Evolutionary conservation across 37 sponge, comb jelly and placozoan species (phyloP).

Genomic region (Beroe forskalii): DNA sequence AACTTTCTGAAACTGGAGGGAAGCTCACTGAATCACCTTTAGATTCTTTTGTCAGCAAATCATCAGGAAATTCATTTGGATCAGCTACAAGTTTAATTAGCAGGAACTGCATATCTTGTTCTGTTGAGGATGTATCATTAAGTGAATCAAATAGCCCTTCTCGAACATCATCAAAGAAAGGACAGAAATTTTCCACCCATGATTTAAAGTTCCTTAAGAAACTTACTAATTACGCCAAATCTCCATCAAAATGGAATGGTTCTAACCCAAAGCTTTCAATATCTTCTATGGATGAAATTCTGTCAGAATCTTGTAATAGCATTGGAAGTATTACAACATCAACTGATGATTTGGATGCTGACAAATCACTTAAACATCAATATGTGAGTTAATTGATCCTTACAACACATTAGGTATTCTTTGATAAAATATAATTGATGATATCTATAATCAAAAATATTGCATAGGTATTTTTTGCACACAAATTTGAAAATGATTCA

Average conservation of each 20-base stretch:
- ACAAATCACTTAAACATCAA: background rate
- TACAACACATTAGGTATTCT: too few relatives aligned
- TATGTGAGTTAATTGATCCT: constrained; percentile 17
- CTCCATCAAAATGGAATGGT: constrained; percentile 4
- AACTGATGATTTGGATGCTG: constrained; percentile 19
- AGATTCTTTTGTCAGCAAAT: constrained; percentile 19
- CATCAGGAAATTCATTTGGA: background rate
- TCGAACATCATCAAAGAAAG: background rate
- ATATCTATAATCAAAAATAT: too few relatives aligned
- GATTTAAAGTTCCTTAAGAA: constrained; percentile 1
- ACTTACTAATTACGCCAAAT: background rate
- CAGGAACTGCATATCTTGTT: background rate
- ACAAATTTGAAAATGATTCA: too few relatives aligned
- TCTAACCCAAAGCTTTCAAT: constrained; percentile 38
- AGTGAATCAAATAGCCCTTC: background rate
- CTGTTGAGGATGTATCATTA: background rate
- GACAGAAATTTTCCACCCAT: constrained; percentile 3
- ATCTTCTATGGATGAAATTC: constrained; percentile 29
- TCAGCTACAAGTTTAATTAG: background rate
- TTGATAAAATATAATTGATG: too few relatives aligned
- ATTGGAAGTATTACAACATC: background rate
- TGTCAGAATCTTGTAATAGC: constrained; percentile 11
- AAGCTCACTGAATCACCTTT: background rate
- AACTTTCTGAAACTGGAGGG: background rate
- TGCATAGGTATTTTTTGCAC: too few relatives aligned